phyloP scores from a whole-genome alignment of 2,888 invertebrate species.

The Drosophila conformis region DNA sequence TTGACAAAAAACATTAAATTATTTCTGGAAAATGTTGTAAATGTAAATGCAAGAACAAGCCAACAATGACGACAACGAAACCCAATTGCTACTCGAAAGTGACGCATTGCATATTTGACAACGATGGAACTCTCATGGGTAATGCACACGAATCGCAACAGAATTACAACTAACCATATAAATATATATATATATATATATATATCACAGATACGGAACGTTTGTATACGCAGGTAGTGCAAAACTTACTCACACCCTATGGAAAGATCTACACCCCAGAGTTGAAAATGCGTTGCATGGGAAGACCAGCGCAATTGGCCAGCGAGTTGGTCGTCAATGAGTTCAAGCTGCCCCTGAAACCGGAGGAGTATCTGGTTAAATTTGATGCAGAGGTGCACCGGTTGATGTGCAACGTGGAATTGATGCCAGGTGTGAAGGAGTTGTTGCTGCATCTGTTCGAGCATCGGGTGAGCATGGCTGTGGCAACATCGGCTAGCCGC shows the following conservation, averaged over 20 bases:
- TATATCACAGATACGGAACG: slow-evolving; percentile 89
- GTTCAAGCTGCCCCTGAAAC: slow-evolving; percentile 87
- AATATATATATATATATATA: neutral
- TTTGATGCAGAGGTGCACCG: slow-evolving; percentile 79
- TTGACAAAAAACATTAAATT: neutral
- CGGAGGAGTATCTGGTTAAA: slow-evolving; percentile 87
- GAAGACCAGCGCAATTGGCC: slow-evolving; percentile 87
- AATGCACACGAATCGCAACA: neutral
- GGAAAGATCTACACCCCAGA: slow-evolving; percentile 91
- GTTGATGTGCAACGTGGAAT: slow-evolving; percentile 87
- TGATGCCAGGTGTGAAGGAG: slow-evolving; percentile 91
- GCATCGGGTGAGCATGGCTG: slow-evolving; percentile 91
- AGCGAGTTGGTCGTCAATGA: slow-evolving; percentile 86
- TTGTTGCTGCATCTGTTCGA: slow-evolving; percentile 90
- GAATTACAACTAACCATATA: neutral
- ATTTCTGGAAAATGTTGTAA: slow-evolving; percentile 6
- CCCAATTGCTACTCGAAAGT: slow-evolving; percentile 11
- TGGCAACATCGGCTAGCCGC: slow-evolving; percentile 92
- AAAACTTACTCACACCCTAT: slow-evolving; percentile 88
- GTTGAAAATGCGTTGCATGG: slow-evolving; percentile 90
- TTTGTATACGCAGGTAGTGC: slow-evolving; percentile 89
- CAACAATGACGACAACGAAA: neutral
- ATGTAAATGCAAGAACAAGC: neutral
- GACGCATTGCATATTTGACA: slow-evolving; percentile 64
- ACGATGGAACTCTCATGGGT: slow-evolving; percentile 67